These are phyloP conservation scores for Enoplolaimus lenunculus DNA, from an alignment of 2,888 invertebrate genomes.

Conservation along the genomic window DNA sequence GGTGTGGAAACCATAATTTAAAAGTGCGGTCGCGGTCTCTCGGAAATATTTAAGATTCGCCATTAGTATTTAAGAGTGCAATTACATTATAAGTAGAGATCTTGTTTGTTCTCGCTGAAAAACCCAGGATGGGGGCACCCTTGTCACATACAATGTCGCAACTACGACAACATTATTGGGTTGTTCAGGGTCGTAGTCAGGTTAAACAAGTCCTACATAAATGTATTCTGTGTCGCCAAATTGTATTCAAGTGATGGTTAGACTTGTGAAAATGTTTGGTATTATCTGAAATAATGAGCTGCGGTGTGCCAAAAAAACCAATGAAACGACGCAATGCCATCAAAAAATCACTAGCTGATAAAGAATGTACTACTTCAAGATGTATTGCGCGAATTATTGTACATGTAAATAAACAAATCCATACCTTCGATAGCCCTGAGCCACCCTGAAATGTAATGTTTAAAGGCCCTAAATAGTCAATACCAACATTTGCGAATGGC, in stretches of 20 bases:
- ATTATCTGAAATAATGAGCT: conserved; percentile 40
- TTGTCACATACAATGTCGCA: too few species aligned
- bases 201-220: too few species aligned
- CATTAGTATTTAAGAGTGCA: too few species aligned
- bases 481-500: conserved; percentile 28
- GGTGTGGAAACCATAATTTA: too few species aligned
- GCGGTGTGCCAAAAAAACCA: conserved; percentile 34
- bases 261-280: conserved; percentile 41
- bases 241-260: conserved; percentile 32
- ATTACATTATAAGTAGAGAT: too few species aligned
- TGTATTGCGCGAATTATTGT: conserved; percentile 39
- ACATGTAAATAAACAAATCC: too few species aligned
- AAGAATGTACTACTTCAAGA: conserved; percentile 37
- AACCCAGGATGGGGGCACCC: too few species aligned
- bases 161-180: too few species aligned
- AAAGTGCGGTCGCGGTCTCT: too few species aligned
- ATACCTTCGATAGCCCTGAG: conserved; percentile 29
- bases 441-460: conserved; percentile 27
- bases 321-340: conserved; percentile 36
- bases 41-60: too few species aligned
- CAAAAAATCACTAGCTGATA: conserved; percentile 35
- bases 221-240: conserved; percentile 21
- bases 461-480: conserved; percentile 42
- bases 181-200: too few species aligned
- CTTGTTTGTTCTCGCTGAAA: too few species aligned